Conservation (phyloP, 2,888 invertebrate genomes). For the Marasmarcha lunaedactyla region DNA sequence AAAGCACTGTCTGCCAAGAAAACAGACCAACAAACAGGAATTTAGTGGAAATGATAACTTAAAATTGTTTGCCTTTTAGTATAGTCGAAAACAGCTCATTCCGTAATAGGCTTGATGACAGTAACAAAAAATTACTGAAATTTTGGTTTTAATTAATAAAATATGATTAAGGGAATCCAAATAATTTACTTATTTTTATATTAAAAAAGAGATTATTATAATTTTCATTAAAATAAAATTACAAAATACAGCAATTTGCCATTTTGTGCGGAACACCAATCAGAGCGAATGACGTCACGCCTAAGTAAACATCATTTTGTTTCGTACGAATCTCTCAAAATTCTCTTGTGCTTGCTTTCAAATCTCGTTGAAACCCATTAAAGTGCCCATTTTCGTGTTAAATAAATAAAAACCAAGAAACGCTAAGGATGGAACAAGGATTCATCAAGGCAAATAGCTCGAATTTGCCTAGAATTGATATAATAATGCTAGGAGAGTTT, state of each 20-base stretch:
- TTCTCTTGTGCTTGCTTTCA: not conserved
- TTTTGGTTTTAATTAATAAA: not conserved
- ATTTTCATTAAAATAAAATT: not conserved
- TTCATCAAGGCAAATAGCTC: slow-evolving; percentile 1
- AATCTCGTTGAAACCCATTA: not conserved
- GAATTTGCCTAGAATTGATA: slow-evolving; percentile 2
- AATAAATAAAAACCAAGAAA: not conserved
- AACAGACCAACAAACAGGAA: no score
- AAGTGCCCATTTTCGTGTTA: not conserved
- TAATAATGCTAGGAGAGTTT: slow-evolving; percentile 1
- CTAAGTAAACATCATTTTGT: not conserved
- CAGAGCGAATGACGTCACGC: not conserved
- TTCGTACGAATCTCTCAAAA: not conserved
- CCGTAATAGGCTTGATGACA: slow-evolving; percentile 1
- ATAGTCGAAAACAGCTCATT: no score
- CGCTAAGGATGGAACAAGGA: not conserved
- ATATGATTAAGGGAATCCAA: not conserved
- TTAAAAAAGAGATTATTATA: not conserved
- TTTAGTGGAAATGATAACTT: no score
- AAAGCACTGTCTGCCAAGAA: no score
- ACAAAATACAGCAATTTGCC: slow-evolving; percentile 1
- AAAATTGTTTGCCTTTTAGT: no score
- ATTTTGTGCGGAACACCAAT: not conserved
- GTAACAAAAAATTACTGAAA: not conserved
- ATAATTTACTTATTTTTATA: not conserved